Conservation (phyloP, 2,113 vertebrate species). For the Bubo scandiacus region DNA sequence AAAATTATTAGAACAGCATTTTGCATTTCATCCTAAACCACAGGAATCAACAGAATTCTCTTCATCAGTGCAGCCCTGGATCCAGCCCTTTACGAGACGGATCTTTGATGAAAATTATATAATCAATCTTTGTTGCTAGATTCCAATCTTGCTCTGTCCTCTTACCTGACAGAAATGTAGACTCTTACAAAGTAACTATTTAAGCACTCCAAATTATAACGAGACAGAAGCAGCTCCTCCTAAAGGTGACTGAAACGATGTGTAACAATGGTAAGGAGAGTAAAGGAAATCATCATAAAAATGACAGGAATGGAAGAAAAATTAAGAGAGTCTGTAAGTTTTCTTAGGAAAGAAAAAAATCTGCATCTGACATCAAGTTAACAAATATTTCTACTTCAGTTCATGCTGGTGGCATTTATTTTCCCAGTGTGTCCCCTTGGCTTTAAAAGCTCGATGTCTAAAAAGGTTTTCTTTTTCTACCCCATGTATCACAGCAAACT, state of each 20-base stretch:
- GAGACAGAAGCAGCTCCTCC: not conserved
- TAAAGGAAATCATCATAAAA: not conserved
- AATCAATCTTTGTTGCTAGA: not conserved
- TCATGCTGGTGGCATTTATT: conserved; percentile 40
- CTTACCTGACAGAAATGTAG: not conserved
- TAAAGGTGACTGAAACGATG: not conserved
- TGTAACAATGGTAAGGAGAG: not conserved
- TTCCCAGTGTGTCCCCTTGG: not conserved
- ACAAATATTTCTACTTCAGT: conserved; percentile 37
- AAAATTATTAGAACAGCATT: not conserved
- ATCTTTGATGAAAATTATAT: not conserved
- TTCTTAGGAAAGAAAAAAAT: not conserved
- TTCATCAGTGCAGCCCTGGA: not conserved
- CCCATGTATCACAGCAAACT: not conserved
- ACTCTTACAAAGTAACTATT: not conserved
- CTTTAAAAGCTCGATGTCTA: conserved; percentile 30
- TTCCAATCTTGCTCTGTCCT: not conserved
- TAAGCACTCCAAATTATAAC: not conserved
- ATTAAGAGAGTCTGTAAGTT: not conserved
- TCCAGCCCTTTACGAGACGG: not conserved
- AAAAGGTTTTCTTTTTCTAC: conserved; percentile 14
- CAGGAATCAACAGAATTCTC: not conserved
- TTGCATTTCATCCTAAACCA: not conserved
- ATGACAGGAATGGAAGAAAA: not conserved
- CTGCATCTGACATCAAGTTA: not conserved